Evolutionary conservation across 2,797 vertebrate species (phyloP), one percentile per base, ranked within the genome.

Genomic region (Sciaenops ocellatus): DNA sequence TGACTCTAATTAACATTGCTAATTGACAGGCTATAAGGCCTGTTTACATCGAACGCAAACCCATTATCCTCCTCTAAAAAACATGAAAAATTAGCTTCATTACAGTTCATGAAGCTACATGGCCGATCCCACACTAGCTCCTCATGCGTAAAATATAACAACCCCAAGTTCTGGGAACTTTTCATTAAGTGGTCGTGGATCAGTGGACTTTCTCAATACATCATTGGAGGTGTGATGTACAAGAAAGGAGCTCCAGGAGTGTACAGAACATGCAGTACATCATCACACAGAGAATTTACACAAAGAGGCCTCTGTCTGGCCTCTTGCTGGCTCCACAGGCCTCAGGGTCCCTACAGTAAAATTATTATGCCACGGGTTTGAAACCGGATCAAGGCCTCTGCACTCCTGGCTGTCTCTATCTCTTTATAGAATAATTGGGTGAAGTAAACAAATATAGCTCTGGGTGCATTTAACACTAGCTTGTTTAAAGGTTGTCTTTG

Each of bases 171-270:
- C 73, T 64, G 9, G 63, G 78, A 80, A 64, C 22, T 55, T 55
- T 61, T 68, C 30, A 62, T 73, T 34, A 38, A 24, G 60, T 42
- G 74, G 55, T 66, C 24, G 52, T 24, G 86, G 70, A 59, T 82
- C 68, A 73, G 61, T 63, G 78, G 76, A 66, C 20, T 47, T 57
- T 69, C 62, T 82, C 52, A 64, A 70, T 73, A 51, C 62, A 78
- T 69, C 34, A 4, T 20, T 38, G 65, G 67, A 84, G 84, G 80
- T 88, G 78, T 85, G 74, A 87, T 65, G 46, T 67, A 61, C 51
- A 67, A 63, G 78, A 81, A 77, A 66, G 64, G 54, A 69, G 65
- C 42, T 20, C 0, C 4, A 6, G 76, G 48, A 50, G 71, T 17
- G 73, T 26, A 73, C 55, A 78, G 82, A 71, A 89, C 79, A 60